Percentiles rank a stretch among this genome's conserved stretches.
phyloP scores from a whole-genome alignment of 2,113 vertebrate species.

The Synchiropus splendidus region DNA sequence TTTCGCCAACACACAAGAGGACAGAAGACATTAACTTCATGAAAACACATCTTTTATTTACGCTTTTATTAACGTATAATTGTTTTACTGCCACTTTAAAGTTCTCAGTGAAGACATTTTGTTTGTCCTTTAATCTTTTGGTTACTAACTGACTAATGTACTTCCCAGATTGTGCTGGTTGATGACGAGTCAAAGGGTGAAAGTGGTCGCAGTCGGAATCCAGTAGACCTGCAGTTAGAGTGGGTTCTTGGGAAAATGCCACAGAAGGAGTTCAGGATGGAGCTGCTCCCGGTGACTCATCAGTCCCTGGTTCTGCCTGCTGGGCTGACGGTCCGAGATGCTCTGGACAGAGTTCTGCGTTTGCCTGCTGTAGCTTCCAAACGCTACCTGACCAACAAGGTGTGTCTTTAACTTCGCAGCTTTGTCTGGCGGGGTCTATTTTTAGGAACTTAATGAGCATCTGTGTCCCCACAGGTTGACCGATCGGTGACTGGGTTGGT shows the following conservation, averaged over 20 bases:
- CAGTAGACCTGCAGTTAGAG: conserved; percentile 82
- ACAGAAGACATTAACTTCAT: too few species aligned
- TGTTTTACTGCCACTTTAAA: too few species aligned
- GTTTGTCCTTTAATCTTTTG: too few species aligned
- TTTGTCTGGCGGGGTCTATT: not conserved
- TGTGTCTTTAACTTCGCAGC: conserved; percentile 18
- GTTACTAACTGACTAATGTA: too few species aligned
- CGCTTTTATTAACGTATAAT: too few species aligned
- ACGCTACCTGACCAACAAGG: conserved; percentile 92
- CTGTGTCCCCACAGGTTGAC: conserved; percentile 71
- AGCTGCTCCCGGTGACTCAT: conserved; percentile 29
- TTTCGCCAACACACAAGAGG: too few species aligned
- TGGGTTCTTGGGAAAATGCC: conserved; percentile 93
- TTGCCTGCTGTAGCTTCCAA: conserved; percentile 86
- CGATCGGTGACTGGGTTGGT: conserved; percentile 87
- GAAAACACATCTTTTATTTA: too few species aligned
- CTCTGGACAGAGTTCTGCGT: conserved; percentile 74
- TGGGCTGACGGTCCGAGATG: conserved; percentile 61
- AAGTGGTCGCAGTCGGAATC: conserved; percentile 29
- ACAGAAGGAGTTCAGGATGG: conserved; percentile 77
- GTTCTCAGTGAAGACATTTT: too few species aligned
- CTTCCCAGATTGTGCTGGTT: conserved; percentile 69
- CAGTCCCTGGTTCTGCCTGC: conserved; percentile 67
- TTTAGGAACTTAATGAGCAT: not conserved
- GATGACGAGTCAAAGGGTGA: conserved; percentile 40